Base-by-base conservation (phyloP, 2,888 invertebrate genomes). In the Chaetogeoica ovagalla region DNA sequence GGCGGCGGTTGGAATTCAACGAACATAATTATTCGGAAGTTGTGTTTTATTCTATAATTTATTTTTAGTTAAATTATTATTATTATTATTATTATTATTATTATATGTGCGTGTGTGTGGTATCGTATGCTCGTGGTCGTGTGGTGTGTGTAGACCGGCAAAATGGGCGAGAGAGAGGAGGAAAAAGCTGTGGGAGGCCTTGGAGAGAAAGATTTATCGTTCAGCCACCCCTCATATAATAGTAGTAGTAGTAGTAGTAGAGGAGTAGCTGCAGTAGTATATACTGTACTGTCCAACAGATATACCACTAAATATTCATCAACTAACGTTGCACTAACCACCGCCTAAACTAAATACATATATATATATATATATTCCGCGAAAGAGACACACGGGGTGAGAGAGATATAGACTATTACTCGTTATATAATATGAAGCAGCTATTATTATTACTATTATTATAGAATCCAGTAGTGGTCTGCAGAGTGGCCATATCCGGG, bases 281-380 rank as follows among this genome's bases (percentile, higher is more conserved):
- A 4, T 68, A 76, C 75, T 37, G 30, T 30, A 60, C 72, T 76
- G 75, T 76, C 75, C 75, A 68, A 76, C 75, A 76, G 68, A 76
- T 76, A 75, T 76, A 76, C 75, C 75, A 76, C 75, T 76, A 76
- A 76, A 76, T 76, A 76, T 76, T 76, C 75, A 76, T 76, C 75
- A 76, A 76, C 75, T 30, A 30, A 75, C 65, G 55, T 74, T 75
- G 48, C 15, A 57, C 65, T 75, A 66, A 75, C 75, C 75, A 43
- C 75, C 66, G 43, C 21, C 75, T 68, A 68, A 76, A 68, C 43
- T 66, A 43, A 43, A 59, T 43, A 57, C 43, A 30, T n/a, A n/a
- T 60, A 23, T 60, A 21, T 9, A 5, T 60, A 19, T 48, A 11
- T 43, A 13, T 43, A 19, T 60, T 17, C 9, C 55, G 8, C 23